Conservation (phyloP, 1,140 invertebrate genomes). For the Campodea augens region DNA sequence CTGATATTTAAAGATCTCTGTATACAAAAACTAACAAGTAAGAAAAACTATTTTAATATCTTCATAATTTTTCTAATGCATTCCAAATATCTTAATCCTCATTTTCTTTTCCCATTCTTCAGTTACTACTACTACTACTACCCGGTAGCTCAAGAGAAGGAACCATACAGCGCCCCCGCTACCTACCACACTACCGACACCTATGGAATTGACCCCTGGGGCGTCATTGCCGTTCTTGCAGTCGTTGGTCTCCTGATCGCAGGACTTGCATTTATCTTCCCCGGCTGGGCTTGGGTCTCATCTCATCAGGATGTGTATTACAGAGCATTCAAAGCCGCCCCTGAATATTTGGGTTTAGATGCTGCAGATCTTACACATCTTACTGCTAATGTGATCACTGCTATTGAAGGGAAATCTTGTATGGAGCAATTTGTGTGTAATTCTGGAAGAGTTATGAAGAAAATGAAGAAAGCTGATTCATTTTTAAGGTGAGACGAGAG, state of each 20-base stretch:
- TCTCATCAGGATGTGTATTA: slow-evolving; percentile 17
- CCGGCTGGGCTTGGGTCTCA: slow-evolving; percentile 16
- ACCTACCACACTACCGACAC: slow-evolving; percentile 8
- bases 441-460: slow-evolving; percentile 16
- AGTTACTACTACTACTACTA: not conserved
- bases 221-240: slow-evolving; percentile 16
- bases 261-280: slow-evolving; percentile 15
- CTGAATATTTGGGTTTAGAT: slow-evolving; percentile 13
- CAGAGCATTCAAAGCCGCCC: slow-evolving; percentile 12
- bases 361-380: slow-evolving; percentile 14
- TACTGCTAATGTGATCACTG: slow-evolving; percentile 14
- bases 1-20: too few relatives aligned
- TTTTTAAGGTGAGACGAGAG: slow-evolving; percentile 17
- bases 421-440: slow-evolving; percentile 16
- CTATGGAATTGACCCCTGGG: slow-evolving; percentile 16
- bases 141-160: slow-evolving; percentile 5
- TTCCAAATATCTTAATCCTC: too few relatives aligned
- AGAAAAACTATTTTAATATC: too few relatives aligned
- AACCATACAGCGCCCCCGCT: too few relatives aligned
- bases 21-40: too few relatives aligned
- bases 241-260: slow-evolving; percentile 16
- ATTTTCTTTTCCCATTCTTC: not conserved
- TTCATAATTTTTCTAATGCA: too few relatives aligned
- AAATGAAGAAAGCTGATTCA: slow-evolving; percentile 16
- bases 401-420: slow-evolving; percentile 16